These are phyloP conservation scores for Oreocharis arfaki DNA, from an alignment of 2,113 vertebrate genomes.

Conservation along the genomic window DNA sequence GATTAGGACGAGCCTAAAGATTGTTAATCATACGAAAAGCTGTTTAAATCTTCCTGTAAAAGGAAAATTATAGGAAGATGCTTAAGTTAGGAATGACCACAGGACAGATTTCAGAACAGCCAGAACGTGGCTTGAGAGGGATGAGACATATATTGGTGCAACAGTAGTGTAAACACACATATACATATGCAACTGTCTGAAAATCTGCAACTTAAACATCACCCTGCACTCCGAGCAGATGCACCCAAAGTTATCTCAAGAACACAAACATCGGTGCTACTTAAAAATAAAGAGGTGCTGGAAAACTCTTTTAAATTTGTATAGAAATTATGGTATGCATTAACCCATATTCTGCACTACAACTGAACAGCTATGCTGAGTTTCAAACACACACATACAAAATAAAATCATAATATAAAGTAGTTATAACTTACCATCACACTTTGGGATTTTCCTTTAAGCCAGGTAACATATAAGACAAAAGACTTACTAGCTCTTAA, in stretches of 20 bases:
- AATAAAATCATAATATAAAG: background rate
- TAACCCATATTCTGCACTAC: background rate
- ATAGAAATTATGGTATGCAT: background rate
- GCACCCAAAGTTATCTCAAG: background rate
- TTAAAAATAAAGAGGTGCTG: background rate
- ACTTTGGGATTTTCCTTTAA: background rate
- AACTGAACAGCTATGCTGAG: background rate
- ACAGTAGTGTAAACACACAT: background rate
- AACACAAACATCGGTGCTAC: background rate
- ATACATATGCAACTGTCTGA: background rate
- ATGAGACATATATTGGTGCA: background rate
- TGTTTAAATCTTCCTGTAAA: background rate
- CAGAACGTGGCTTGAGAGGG: background rate
- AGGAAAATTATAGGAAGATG: background rate
- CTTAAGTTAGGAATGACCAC: background rate
- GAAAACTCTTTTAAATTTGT: background rate
- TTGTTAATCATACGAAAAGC: background rate
- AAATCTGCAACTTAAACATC: background rate
- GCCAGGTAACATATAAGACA: fast-evolving
- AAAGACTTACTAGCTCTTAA: background rate
- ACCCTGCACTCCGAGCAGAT: background rate
- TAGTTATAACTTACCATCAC: background rate
- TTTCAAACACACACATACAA: background rate
- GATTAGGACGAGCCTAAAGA: background rate
- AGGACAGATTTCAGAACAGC: background rate